Base-by-base conservation (phyloP, 2,113 vertebrate species). In the Tragelaphus scriptus region DNA sequence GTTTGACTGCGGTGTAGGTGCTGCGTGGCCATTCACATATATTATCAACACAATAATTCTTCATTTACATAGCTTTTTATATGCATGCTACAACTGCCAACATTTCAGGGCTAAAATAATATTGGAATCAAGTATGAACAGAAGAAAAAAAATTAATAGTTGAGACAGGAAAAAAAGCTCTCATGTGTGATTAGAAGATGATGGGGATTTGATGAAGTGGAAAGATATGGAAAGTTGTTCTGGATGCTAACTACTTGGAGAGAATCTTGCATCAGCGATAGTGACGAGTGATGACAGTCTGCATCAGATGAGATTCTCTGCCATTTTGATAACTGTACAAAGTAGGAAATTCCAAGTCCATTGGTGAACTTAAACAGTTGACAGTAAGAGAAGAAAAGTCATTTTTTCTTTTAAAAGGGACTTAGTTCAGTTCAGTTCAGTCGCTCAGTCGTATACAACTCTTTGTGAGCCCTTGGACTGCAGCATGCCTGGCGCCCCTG, bases 1-100 rank as follows among this genome's bases (percentile, higher is more conserved):
- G 88, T 98, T 95, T 98, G 96, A 49, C 86, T 97, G 58, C 40
- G 44, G 44, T n/a, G 30, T 40, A 97, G 94, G 59, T 96, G 95
- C 95, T 97, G 92, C 56, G 56, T 10, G 63, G 87, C 95, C 94
- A 97, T 95, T 98, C 97, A 53, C 49, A 47, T 88, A 32, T 53
- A 94, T 95, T 80, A 94, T 84, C 56, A 55, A 56, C 44, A 47
- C 4, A 68, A n/a, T 81, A 90, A 85, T 61, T 90, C 9, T 82
- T 47, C 3, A 85, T 97, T 98, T 96, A 63, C 94, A 94, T 3
- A 90, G 13, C 55, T 49, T 93, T 96, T 98, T 75, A 92, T 94
- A 88, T 97, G 85, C 75, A 92, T 95, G 82, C 7, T 36, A 19
- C 17, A 80, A 86, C 28, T 84, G 92, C 55, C 93, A 95, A 94